Evolutionary conservation across 2,797 vertebrate species (phyloP).

Genomic region (Gymnothorax reevesii): DNA sequence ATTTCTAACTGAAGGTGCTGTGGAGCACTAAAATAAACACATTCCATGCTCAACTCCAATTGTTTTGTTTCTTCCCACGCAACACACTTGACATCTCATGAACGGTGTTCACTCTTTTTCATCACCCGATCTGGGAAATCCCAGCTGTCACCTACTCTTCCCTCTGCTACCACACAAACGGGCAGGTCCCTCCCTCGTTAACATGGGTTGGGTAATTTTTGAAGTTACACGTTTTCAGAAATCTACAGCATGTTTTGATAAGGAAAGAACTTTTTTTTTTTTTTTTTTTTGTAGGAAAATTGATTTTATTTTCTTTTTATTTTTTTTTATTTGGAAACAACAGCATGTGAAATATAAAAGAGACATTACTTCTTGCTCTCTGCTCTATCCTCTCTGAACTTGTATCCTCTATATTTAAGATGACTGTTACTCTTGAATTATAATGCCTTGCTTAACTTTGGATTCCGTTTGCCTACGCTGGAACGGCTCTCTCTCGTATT

Average conservation of each 20-base stretch:
- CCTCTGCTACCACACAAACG: background rate
- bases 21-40: constrained; percentile 73
- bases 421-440: background rate
- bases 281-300: constrained; percentile 23
- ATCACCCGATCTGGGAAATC: background rate
- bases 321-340: background rate
- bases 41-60: constrained; percentile 61
- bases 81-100: background rate
- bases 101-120: background rate
- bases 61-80: constrained; percentile 15
- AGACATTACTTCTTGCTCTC: constrained; percentile 10
- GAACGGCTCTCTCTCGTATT: background rate
- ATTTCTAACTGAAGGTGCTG: constrained; percentile 70
- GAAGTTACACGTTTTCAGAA: background rate
- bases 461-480: background rate
- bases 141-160: background rate
- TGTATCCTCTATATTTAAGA: constrained; percentile 15
- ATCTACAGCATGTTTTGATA: background rate
- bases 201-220: background rate
- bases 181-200: background rate
- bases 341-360: constrained; percentile 18
- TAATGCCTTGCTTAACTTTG: background rate
- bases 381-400: background rate
- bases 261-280: background rate
- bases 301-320: constrained; percentile 15